Base-by-base conservation (phyloP, 2,113 vertebrate genomes). In the Antennarius striatus region DNA sequence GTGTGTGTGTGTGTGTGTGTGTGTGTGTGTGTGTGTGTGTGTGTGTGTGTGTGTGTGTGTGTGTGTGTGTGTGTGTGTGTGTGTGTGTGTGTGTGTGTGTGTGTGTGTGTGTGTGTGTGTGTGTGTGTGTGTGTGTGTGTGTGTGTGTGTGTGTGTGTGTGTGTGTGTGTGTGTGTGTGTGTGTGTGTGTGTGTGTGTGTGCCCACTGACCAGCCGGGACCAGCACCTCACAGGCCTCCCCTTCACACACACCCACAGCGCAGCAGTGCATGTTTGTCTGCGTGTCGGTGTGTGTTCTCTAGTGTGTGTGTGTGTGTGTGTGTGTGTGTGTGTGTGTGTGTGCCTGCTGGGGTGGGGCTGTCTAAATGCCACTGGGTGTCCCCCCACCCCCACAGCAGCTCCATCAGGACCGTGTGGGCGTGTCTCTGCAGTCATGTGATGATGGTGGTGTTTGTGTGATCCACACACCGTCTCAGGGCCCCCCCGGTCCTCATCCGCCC, bases 161-260 rank as follows among this genome's bases (percentile, higher is more conserved):
- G 22, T 22, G 22, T 22, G 22, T 22, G 22, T 22, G 22, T 22
- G 22, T 22, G 22, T 22, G 22, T 22, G 22, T 22, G 22, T 22
- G 22, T 22, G 22, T 22, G 22, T 22, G 22, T 22, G 22, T 22
- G 22, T 22, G 22, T 22, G 22, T 22, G 22, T n/a, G 70, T 80
- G 63, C 83, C 84, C 76, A 84, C 83, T 56, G 56, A 49, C 79
- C 77, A 81, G 62, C 57, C 48, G 39, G 67, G 28, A 82, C 73
- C 53, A 59, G 30, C 74, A 85, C 60, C 71, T 87, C 73, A 61
- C 77, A 88, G 90, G 83, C 85, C 82, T 88, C 84, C 82, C 88
- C 73, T 83, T 78, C 76, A 77, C 87, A 76, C 77, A 83, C 76
- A 80, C 83, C 82, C 82, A 86, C 80, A 49, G 4, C 15, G 13